Evolutionary conservation across 2,888 invertebrate species (phyloP), one percentile per base, ranked within the genome.

Genomic region (Asteroscopus sphinx): DNA sequence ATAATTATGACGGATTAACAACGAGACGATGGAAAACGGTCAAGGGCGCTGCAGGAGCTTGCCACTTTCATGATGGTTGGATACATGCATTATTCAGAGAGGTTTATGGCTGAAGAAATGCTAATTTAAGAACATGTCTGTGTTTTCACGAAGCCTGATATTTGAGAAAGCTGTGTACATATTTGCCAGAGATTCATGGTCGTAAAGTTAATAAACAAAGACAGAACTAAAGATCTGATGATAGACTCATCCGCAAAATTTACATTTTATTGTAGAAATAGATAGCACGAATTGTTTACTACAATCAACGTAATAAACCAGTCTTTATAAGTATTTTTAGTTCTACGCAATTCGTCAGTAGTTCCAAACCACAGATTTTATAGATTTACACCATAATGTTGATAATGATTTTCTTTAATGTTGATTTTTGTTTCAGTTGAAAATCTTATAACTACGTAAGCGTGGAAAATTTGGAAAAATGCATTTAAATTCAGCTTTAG

Each of bases 21-120:
- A 77, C 64, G 72, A 75, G 61, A 75, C 71, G 73, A 70, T 79
- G 81, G 80, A 87, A 86, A 77, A 82, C 82, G 83, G 84, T 83
- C 87, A 89, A 89, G 90, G 88, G 71, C 80, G 61, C 52, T 80
- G 78, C 78, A 83, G 61, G 52, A 51, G 39, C 51, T 53, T 51
- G 59, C 42, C 36, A 46, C 40, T 68, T 59, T 42, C 57, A 42
- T 61, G 51, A 55, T 39, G 25, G 33, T 33, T 45, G 9, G 6
- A 12, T 63, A 44, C 25, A 60, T 51, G 44, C 47, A 69, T 68
- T 71, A 68, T 66, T 44, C 60, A 53, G 35, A 37, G 37, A 26
- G 58, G 46, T 51, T 53, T 48, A 55, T 37, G 17, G 30, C 1
- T 40, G 54, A 60, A 57, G 49, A 48, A 54, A 55, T 41, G 48